A percentile compares a stretch with the other conserved stretches of the same genome.
Conservation (phyloP, 2,888 invertebrate species). For the Salpingus planirostris region DNA sequence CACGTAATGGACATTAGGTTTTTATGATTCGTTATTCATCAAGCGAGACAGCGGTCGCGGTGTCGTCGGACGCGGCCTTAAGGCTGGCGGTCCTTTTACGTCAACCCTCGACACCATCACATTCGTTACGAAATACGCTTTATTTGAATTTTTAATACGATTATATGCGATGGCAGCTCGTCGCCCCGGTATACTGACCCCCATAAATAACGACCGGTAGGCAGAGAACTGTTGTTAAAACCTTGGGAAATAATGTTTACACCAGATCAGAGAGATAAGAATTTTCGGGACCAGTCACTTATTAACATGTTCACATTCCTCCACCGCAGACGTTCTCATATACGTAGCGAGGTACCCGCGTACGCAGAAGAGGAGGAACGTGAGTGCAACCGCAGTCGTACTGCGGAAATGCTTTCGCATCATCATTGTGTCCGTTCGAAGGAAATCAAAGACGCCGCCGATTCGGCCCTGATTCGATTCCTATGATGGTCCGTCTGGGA, state of each 20-base stretch:
- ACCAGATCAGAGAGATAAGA: conserved; percentile 30
- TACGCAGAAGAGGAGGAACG: too few relatives aligned
- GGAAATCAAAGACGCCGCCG: too few relatives aligned
- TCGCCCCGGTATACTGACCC: conserved; percentile 29
- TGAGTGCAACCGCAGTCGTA: too few relatives aligned
- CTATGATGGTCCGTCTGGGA: too few relatives aligned
- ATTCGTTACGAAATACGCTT: conserved; percentile 27
- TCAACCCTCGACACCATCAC: conserved; percentile 17
- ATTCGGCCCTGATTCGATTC: too few relatives aligned
- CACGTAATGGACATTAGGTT: conserved; percentile 12
- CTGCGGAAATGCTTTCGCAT: too few relatives aligned
- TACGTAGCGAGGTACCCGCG: too few relatives aligned
- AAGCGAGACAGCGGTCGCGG: conserved; percentile 3
- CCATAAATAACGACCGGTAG: conserved; percentile 33
- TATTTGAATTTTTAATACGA: conserved; percentile 29
- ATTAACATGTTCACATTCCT: conserved; percentile 20
- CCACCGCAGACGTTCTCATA: conserved; percentile 12
- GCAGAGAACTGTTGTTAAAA: conserved; percentile 29
- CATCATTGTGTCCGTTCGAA: too few relatives aligned
- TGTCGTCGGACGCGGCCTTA: neutral
- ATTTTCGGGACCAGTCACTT: conserved; percentile 19
- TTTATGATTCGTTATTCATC: conserved; percentile 9
- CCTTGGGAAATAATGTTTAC: conserved; percentile 37
- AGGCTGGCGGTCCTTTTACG: conserved; percentile 17
- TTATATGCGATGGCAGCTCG: conserved; percentile 21